These are phyloP conservation scores for Trachymyrmex septentrionalis DNA, from an alignment of 1,140 invertebrate genomes.

Conservation along the genomic window DNA sequence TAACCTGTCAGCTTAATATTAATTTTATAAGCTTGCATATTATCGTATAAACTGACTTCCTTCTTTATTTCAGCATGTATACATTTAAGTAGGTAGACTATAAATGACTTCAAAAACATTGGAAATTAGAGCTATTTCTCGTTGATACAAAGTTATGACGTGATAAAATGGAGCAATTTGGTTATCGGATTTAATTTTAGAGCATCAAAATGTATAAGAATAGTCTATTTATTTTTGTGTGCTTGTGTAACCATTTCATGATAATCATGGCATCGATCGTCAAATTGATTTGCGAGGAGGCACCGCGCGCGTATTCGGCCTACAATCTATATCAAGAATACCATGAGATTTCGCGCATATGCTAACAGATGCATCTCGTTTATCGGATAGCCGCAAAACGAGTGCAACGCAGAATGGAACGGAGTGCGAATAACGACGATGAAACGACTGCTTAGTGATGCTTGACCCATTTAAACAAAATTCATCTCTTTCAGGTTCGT, in stretches of 20 bases:
- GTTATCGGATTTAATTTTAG: no score
- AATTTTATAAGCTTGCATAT: no score
- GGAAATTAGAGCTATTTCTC: no score
- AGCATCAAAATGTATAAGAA: no score
- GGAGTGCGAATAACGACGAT: slow-evolving; percentile 29
- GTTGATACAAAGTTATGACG: no score
- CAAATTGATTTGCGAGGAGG: background rate
- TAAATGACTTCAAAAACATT: no score
- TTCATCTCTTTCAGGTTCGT: slow-evolving; percentile 67
- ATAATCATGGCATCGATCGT: background rate
- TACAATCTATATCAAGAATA: slow-evolving; percentile 43
- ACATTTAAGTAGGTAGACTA: no score
- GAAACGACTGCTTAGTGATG: slow-evolving; percentile 22
- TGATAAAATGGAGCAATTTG: no score
- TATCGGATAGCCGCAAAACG: slow-evolving; percentile 20
- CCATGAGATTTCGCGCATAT: slow-evolving; percentile 19
- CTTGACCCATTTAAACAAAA: slow-evolving; percentile 73
- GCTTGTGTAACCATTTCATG: background rate
- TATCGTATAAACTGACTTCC: no score
- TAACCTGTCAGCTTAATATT: no score
- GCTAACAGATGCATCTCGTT: slow-evolving; percentile 49
- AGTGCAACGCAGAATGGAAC: slow-evolving; percentile 16
- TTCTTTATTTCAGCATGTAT: no score
- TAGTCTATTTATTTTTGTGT: background rate
- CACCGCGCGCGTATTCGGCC: background rate